Evolutionary conservation across 2,888 invertebrate species (phyloP).

Genomic region (Parnassius orleans): DNA sequence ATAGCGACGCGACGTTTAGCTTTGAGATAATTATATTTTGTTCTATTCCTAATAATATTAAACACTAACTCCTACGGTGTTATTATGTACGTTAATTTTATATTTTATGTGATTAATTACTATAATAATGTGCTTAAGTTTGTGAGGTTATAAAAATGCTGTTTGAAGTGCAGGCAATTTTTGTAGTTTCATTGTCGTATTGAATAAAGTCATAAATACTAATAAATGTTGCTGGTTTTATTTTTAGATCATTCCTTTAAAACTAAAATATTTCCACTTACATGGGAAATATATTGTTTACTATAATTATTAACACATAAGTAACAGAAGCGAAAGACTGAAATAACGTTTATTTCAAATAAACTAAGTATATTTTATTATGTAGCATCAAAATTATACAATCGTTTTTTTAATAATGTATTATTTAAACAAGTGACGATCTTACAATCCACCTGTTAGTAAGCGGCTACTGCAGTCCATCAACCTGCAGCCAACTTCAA

Average conservation of each 20-base stretch:
- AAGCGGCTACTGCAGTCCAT: too few relatives aligned
- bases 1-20: slow-evolving; percentile 71
- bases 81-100: slow-evolving; percentile 64
- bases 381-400: too few relatives aligned
- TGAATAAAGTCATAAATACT: slow-evolving; percentile 80
- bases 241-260: background rate
- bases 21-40: slow-evolving; percentile 59
- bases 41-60: slow-evolving; percentile 77
- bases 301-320: too few relatives aligned
- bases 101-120: slow-evolving; percentile 63
- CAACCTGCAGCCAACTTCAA: too few relatives aligned
- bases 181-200: slow-evolving; percentile 82
- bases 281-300: too few relatives aligned
- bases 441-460: too few relatives aligned
- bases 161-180: slow-evolving; percentile 79
- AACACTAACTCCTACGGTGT: slow-evolving; percentile 68
- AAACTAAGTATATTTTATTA: too few relatives aligned
- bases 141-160: slow-evolving; percentile 73
- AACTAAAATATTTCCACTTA: too few relatives aligned
- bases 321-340: too few relatives aligned
- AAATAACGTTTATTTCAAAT: too few relatives aligned
- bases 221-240: slow-evolving; percentile 42
- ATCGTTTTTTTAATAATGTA: too few relatives aligned
- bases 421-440: too few relatives aligned
- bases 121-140: slow-evolving; percentile 75